Base-by-base conservation (phyloP, 2,888 invertebrate genomes). In the Galeopsomyia nigrocyanea region DNA sequence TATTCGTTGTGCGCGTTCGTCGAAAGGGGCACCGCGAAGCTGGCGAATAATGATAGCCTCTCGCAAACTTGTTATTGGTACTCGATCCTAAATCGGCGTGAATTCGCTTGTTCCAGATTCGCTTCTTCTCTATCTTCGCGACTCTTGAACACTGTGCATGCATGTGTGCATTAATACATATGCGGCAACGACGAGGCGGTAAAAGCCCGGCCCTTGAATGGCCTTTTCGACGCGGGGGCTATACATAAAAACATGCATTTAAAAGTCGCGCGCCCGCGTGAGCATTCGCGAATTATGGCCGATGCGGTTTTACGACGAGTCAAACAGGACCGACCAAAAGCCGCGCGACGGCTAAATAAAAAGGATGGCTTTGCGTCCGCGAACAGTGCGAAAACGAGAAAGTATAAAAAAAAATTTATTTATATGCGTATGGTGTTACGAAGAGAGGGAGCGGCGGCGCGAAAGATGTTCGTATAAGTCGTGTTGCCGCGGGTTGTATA, bases 261-360 rank as follows among this genome's bases (percentile, higher is more conserved):
- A 74, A 77, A 76, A 71, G 74, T 70, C 75, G 73, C 73, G 21
- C 39, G 71, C 53, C 46, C n/a, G n/a, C n/a, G n/a, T n/a, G n/a
- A n/a, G n/a, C n/a, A n/a, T 61, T 26, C 26, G 26, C 68, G 63
- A 73, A 69, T 72, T 68, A 72, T 63, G 58, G 58, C 61, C 55
- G 14, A n/a, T 47, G 51, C 63, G 51, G 14, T 62, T 78, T 78
- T 76, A 77, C 76, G 77, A 77, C 77, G 71, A 76, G 76, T 77
- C 76, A 78, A 79, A 79, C 76, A 70, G 63, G 71, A 75, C 39
- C 39, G 5, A 26, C 3, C 69, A n/a, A n/a, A n/a, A n/a, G n/a
- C n/a, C n/a, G n/a, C 76, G 76, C 75, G 66, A 60, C 14, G 67
- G 56, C 61, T 61, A 58, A 73, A 73, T 75, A 75, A 72, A 73